A percentile compares a stretch with the other conserved stretches of the same genome.
phyloP scores from a whole-genome alignment of 2,113 vertebrate genomes.

The Gasterosteus aculeatus region DNA sequence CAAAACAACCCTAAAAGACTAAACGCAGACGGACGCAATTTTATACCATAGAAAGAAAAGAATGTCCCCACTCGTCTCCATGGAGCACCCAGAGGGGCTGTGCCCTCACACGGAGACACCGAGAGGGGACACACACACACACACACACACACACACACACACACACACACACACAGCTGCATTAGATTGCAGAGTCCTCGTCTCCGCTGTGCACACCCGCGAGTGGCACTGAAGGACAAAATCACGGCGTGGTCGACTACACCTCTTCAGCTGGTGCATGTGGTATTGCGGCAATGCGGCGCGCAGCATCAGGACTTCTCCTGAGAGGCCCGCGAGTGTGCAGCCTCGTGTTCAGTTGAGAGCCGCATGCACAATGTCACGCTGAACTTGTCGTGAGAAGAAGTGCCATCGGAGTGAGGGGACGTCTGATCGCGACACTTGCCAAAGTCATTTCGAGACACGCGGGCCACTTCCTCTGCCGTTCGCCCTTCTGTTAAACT shows the following conservation, averaged over 20 bases:
- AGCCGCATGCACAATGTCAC: constrained; percentile 67
- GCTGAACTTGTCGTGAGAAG: constrained; percentile 57
- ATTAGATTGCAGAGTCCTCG: constrained; percentile 65
- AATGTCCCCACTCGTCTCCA: constrained; percentile 27
- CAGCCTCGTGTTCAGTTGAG: constrained; percentile 46
- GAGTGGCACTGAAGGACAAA: constrained; percentile 66
- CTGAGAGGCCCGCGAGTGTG: constrained; percentile 44
- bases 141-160: too few species aligned
- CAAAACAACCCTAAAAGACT: not conserved
- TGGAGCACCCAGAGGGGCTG: constrained; percentile 33
- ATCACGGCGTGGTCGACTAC: constrained; percentile 7
- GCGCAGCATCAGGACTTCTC: constrained; percentile 58
- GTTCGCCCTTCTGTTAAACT: constrained; percentile 67
- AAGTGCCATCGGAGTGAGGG: constrained; percentile 60
- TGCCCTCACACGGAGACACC: constrained; percentile 49
- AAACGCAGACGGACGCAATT: not conserved
- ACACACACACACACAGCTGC: constrained; percentile 43
- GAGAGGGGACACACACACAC: constrained; percentile 50
- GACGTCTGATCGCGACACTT: constrained; percentile 63
- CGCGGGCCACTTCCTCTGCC: constrained; percentile 39
- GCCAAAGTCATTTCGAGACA: constrained; percentile 67
- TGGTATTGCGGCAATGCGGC: constrained; percentile 56
- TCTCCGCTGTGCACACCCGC: constrained; percentile 53
- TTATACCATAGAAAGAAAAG: too few species aligned
- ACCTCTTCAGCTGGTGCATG: constrained; percentile 54